Conservation (phyloP, 2,797 vertebrate species). For the Typhlichthys eigenmanni region DNA sequence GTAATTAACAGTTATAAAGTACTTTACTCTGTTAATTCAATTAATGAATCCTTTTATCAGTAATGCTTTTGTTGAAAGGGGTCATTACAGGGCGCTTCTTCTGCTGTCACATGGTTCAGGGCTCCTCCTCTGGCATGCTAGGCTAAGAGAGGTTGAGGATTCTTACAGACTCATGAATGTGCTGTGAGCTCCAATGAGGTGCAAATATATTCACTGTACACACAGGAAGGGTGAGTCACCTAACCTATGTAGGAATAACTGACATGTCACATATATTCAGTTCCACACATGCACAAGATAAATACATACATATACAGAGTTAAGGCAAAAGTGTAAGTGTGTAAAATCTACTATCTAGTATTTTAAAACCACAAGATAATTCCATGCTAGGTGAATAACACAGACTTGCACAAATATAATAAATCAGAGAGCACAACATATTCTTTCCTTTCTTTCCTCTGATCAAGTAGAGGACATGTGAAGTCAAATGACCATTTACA, state of each 20-base stretch:
- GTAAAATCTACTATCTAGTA: no score
- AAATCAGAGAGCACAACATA: conserved; percentile 20
- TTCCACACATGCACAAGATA: conserved; percentile 11
- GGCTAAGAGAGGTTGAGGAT: conserved; percentile 54
- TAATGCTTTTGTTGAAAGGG: conserved; percentile 73
- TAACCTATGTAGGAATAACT: no score
- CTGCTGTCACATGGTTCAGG: conserved; percentile 42
- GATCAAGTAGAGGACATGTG: conserved; percentile 56
- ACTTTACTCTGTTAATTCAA: conserved; percentile 84
- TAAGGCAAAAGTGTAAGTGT: background rate
- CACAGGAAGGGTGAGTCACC: conserved; percentile 11
- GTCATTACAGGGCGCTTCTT: conserved; percentile 71
- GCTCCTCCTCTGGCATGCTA: conserved; percentile 49
- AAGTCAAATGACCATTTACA: conserved; percentile 57
- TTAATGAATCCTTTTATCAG: conserved; percentile 83
- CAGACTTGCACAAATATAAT: conserved; percentile 39
- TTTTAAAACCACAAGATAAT: no score
- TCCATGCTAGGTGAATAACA: conserved; percentile 22
- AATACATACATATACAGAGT: conserved; percentile 16
- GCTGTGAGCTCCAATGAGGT: conserved; percentile 46
- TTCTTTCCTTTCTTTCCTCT: conserved; percentile 31
- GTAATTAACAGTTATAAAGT: conserved; percentile 88
- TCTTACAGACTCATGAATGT: conserved; percentile 6
- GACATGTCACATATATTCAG: no score
- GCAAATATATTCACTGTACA: conserved; percentile 35